Percentiles rank a stretch among this genome's conserved stretches.
Evolutionary conservation across 2,113 vertebrate genomes (phyloP).

Genomic region (Arizona elegans): DNA sequence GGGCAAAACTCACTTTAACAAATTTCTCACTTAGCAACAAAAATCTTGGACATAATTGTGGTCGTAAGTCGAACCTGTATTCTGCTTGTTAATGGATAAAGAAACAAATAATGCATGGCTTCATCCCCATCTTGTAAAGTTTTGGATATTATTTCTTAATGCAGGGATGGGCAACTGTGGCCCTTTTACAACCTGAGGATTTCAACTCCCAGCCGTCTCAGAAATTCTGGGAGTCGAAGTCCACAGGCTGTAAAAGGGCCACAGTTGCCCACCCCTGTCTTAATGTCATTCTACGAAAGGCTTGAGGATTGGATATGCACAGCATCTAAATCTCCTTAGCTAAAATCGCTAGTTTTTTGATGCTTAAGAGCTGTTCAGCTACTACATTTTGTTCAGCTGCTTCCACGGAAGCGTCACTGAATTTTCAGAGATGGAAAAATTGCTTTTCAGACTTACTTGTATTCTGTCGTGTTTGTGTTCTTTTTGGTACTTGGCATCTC

Average conservation of each 20-base stretch:
- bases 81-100: background rate
- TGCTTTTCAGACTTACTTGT: conserved; percentile 74
- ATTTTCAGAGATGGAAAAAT: background rate
- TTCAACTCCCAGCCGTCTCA: too few relatives aligned
- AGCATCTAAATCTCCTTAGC: background rate
- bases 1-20: background rate
- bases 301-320: background rate
- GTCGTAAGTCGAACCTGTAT: background rate
- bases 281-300: background rate
- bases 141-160: background rate
- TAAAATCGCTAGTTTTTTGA: background rate
- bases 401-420: accelerated
- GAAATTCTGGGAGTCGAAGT: too few relatives aligned
- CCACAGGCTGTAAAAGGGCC: too few relatives aligned
- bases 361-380: background rate
- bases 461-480: conserved; percentile 69
- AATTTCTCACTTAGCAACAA: background rate
- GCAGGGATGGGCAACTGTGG: too few relatives aligned
- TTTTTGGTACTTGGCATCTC: conserved; percentile 82
- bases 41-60: background rate
- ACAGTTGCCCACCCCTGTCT: background rate
- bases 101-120: background rate
- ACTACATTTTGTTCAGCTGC: accelerated
- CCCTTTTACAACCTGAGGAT: too few relatives aligned
- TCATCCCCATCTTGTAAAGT: background rate